phyloP scores from a whole-genome alignment of 2,888 invertebrate species.

The Lucinisca nassula region DNA sequence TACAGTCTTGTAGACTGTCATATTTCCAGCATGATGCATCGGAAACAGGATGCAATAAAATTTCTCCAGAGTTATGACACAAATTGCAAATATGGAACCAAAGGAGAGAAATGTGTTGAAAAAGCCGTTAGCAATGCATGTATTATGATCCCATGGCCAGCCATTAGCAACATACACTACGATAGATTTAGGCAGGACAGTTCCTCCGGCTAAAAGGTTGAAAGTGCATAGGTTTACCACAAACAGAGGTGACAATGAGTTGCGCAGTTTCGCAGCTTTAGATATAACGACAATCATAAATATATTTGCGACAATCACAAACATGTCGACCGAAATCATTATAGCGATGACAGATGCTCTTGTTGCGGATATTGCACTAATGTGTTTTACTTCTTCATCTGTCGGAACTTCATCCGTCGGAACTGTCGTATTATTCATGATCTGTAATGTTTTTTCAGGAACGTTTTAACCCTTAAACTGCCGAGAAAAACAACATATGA shows the following conservation, averaged over 20 bases:
- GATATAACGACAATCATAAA: constrained; percentile 26
- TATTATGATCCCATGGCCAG: constrained; percentile 25
- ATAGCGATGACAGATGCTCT: not conserved
- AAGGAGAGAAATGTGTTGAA: constrained; percentile 26
- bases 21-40: constrained; percentile 48
- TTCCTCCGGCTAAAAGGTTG: constrained; percentile 30
- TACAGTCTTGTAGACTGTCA: constrained; percentile 25
- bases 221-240: constrained; percentile 42
- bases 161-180: not conserved
- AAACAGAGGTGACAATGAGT: constrained; percentile 15
- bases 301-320: constrained; percentile 8
- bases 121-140: constrained; percentile 38
- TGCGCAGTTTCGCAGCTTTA: constrained; percentile 2
- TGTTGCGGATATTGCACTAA: not conserved
- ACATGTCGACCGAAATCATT: constrained; percentile 9
- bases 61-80: constrained; percentile 49
- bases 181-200: constrained; percentile 32
- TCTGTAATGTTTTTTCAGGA: no score
- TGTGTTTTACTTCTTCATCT: no score
- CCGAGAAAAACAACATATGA: no score
- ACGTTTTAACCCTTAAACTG: no score
- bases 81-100: constrained; percentile 29
- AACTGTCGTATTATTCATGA: no score
- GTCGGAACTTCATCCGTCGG: no score
- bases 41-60: constrained; percentile 44